These are phyloP conservation scores for Drosophila persimilis DNA, from an alignment of 1,140 invertebrate species.

Conservation along the genomic window DNA sequence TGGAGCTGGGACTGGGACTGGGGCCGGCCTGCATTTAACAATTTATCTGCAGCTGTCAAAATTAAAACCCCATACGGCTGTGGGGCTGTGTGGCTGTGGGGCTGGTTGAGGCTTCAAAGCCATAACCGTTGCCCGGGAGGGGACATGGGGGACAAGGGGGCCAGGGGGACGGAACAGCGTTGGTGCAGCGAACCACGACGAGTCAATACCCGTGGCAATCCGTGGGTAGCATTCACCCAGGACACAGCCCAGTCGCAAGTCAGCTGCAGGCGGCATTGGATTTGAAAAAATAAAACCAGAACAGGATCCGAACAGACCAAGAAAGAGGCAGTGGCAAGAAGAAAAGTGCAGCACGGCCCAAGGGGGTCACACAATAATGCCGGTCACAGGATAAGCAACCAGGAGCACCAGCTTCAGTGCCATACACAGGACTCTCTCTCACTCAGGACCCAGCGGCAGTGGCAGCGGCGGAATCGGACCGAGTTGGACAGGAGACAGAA, in stretches of 20 bases:
- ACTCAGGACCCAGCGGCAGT: background rate
- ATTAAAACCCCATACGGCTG: constrained; percentile 80
- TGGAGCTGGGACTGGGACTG: too few species aligned
- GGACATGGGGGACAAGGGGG: background rate
- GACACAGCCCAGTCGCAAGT: constrained; percentile 72
- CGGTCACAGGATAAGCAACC: constrained; percentile 78
- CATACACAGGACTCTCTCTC: constrained; percentile 21
- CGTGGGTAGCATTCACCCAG: constrained; percentile 52
- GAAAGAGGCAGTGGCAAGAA: constrained; percentile 49
- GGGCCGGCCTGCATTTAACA: constrained; percentile 77
- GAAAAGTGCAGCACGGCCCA: constrained; percentile 64
- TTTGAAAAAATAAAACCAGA: constrained; percentile 51
- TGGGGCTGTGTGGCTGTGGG: constrained; percentile 14
- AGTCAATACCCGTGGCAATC: constrained; percentile 77
- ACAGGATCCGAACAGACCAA: constrained; percentile 21
- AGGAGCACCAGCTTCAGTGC: constrained; percentile 9
- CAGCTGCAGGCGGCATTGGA: constrained; percentile 76
- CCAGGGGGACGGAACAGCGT: background rate
- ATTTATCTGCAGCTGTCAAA: constrained; percentile 82
- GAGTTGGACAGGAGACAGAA: background rate
- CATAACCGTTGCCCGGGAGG: constrained; percentile 29
- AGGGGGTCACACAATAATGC: constrained; percentile 75
- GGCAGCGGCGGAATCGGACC: background rate
- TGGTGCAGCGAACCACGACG: constrained; percentile 70
- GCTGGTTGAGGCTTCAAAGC: constrained; percentile 39